Evolutionary conservation across 2,888 invertebrate species (phyloP), one percentile per base, ranked within the genome.

Genomic region (Sturmia bella): DNA sequence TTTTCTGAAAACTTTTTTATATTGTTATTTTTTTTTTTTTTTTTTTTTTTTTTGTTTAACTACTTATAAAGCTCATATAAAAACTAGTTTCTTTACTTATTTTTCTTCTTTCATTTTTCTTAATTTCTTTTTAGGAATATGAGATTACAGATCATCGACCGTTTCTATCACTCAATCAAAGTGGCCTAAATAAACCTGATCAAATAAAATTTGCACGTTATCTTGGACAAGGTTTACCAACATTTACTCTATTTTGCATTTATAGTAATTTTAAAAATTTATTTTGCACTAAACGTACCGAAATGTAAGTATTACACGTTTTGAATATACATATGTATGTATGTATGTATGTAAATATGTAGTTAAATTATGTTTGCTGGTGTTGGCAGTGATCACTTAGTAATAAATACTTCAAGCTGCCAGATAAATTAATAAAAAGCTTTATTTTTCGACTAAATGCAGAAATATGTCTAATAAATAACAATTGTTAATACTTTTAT

Each of bases 231-330:
- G 91, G 91, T 64, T 86, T 90, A 85, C 91, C 90, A 83, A 89
- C 90, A 83, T 90, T 90, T 85, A 90, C 90, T 79, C 87, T 91
- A 78, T 91, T 91, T 85, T 91, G 90, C 90, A 91, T 91, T 90
- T 91, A 91, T 87, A 91, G 91, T 88, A 91, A 91, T 86, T 91
- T 90, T 87, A 91, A 91, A 86, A 91, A 91, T 88, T 87, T 91
- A 59, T 91, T 91, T 85, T 91, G 90, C 88, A 90, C 91, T 84
- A 91, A 91, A 88, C 90, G 90, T 86, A 91, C 91, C 76, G 90
- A 91, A 88, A 90, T 89, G 90, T 91, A 88, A 86, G 89, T 87
- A 80, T 69, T 84, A 19, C 64, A 88, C 89, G 5, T 37, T 37
- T 37, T 37, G 9, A 5, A 9, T 37, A 5, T 17, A 48, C 48